Evolutionary conservation across 2,888 invertebrate genomes (phyloP), one percentile per base, ranked within the genome.

Genomic region (Seladonia tumulorum): DNA sequence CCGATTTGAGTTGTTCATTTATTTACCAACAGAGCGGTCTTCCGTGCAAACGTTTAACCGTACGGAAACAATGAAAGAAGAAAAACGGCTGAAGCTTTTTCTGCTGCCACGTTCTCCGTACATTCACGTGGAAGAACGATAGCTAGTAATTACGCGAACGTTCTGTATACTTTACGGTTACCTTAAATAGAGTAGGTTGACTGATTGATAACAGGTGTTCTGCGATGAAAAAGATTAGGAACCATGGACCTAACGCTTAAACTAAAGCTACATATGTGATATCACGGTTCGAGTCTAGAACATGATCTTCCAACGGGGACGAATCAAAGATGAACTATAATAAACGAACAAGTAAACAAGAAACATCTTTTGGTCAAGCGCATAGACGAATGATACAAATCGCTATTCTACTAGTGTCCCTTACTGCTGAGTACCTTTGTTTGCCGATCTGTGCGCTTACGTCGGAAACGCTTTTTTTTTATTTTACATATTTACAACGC

Each of bases 401-500:
- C 39, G 25, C 87, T 89, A 89, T 73, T 63, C 85, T 88, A 89
- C 16, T 71, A 88, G 87, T 89, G 87, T 89, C 75, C 57, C 77
- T 84, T 84, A 78, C 82, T 53, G 88, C 81, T 85, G 80, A 87
- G 77, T 82, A 70, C 63, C 25, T 72, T 82, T 71, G 85, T 86
- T 85, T 71, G 74, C 86, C 87, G 86, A 86, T 90, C 90, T 92
- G 92, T 93, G 93, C 93, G 93, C 88, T 93, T 92, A 92, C 87
- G 88, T 92, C 90, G 87, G 89, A 90, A 90, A 91, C 88, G 90
- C 82, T 71, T 77, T 89, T 74, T 14, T 60, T 57, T 29, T 63
- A 92, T 90, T 87, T 86, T 92, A 92, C 92, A 92, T 92, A 92
- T 92, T 88, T 92, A 92, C 92, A 92, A 57, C 75, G 42, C 75